Base-by-base conservation (phyloP, 2,888 invertebrate genomes). In the Craniophora ligustri region DNA sequence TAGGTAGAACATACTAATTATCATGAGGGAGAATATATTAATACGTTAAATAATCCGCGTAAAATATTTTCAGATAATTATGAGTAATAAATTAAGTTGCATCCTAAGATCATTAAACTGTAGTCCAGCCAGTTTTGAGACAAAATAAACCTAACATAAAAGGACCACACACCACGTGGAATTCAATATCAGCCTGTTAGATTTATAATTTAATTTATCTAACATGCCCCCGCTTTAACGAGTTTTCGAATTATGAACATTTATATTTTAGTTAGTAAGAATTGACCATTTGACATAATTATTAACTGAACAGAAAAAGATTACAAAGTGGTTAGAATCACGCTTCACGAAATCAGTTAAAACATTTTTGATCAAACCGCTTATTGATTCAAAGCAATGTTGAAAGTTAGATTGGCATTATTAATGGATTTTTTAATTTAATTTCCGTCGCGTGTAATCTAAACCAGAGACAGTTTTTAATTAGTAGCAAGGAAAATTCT, bases 81-180 rank as follows among this genome's bases (percentile, higher is more conserved):
- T 70, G 62, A 50, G 69, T 69, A 63, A 67, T 80, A 75, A 81
- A 81, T 75, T 72, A 79, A 75, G 61, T 68, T 67, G 63, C 70
- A 58, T 70, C 65, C 56, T 72, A 65, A 71, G 66, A 49, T 66
- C 70, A 67, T 72, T 76, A 75, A 71, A 46, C 35, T 40, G 49
- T 32, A 58, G 50, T 40, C 39, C 60, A 31, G 54, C 45, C 60
- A 47, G 42, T 54, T 51, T 63, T 49, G 50, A 70, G 48, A 66
- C 64, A 67, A 63, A 75, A 67, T 68, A 58, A n/a, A n/a, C n/a
- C n/a, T 58, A 31, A 58, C 36, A 35, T 50, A 32, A 40, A 53
- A 50, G 49, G 81, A 81, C 81, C 79, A 79, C 79, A 81, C 79
- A 79, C 68, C 56, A 65, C 39, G 79, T 41, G 46, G 66, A 62